A percentile compares a stretch with the other conserved stretches of the same genome.
Conservation (phyloP, 2,113 vertebrate species). For the Ciconia stormi region DNA sequence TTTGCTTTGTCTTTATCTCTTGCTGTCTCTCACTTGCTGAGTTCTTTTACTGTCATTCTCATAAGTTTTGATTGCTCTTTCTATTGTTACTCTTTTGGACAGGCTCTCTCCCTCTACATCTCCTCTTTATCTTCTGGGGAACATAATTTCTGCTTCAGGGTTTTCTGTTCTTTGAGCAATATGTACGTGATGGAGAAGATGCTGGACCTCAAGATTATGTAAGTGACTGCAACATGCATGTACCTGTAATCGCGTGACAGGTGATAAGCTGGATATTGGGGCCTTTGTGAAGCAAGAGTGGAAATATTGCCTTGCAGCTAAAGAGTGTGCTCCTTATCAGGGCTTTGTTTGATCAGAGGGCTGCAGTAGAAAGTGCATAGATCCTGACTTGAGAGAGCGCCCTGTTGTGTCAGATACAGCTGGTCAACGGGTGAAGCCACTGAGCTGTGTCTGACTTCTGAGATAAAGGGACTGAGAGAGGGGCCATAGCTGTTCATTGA, state of each 20-base stretch:
- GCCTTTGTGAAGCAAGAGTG: neutral
- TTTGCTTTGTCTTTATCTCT: slow-evolving; percentile 18
- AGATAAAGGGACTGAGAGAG: neutral
- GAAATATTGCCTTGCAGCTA: neutral
- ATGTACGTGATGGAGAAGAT: neutral
- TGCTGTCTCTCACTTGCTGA: neutral
- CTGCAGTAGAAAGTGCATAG: neutral
- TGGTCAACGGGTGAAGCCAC: neutral
- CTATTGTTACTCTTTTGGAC: neutral
- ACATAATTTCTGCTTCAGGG: neutral
- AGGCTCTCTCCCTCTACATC: neutral
- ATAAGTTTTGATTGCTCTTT: slow-evolving; percentile 6
- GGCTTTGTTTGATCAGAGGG: neutral
- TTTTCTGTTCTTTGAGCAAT: neutral
- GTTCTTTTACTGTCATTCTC: neutral
- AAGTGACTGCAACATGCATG: neutral
- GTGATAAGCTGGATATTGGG: neutral
- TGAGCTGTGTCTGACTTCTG: neutral
- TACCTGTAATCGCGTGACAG: neutral
- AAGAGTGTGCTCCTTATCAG: neutral
- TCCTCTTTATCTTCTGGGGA: neutral
- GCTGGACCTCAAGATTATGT: neutral
- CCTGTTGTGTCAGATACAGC: neutral
- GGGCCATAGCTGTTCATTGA: neutral
- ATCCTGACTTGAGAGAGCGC: neutral